Evolutionary conservation across 2,113 vertebrate genomes (phyloP), one percentile per base, ranked within the genome.

Genomic region (Psophia crepitans): DNA sequence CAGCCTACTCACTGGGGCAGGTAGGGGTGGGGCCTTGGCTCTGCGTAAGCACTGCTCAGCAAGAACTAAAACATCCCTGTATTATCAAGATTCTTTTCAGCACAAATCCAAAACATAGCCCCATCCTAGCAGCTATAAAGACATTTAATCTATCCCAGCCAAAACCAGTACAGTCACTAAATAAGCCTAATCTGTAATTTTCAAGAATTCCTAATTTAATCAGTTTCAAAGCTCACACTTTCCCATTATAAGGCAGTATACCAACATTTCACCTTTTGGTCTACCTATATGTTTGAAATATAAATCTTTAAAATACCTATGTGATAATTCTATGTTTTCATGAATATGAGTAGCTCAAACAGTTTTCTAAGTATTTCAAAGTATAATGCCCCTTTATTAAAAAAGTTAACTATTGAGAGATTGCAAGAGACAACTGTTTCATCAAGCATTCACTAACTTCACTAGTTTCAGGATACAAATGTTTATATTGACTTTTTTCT

Each of bases 1-100:
- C 56, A 69, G 37, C 37, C 30, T 35, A 16, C 33, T 35, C 0
- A 0, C 48, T 56, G n/a, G 44, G 1, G n/a, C n/a, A n/a, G n/a
- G n/a, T n/a, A n/a, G 2, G 6, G 22, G 32, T 3, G 1, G 13
- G 11, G 26, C 65, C 83, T 68, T 61, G 46, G 28, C 3, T 8
- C 14, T 32, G 30, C 16, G 43, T 35, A 87, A 90, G 44, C 58
- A 27, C 58, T 39, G 48, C 28, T 68, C 24, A 51, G 39, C 20
- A 56, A 5, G 5, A 78, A 49, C 2, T 2, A 73, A 58, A 83
- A 49, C 32, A 61, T 23, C 54, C 6, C 5, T 41, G 26, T 39
- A 3, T 46, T 83, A 78, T 60, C 78, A 83, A 77, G 17, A 18
- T 8, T 44, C 6, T 43, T 60, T 53, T 19, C 51, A 82, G 58